phyloP scores from a whole-genome alignment of 2,113 vertebrate genomes.

The Aldabrachelys gigantea region DNA sequence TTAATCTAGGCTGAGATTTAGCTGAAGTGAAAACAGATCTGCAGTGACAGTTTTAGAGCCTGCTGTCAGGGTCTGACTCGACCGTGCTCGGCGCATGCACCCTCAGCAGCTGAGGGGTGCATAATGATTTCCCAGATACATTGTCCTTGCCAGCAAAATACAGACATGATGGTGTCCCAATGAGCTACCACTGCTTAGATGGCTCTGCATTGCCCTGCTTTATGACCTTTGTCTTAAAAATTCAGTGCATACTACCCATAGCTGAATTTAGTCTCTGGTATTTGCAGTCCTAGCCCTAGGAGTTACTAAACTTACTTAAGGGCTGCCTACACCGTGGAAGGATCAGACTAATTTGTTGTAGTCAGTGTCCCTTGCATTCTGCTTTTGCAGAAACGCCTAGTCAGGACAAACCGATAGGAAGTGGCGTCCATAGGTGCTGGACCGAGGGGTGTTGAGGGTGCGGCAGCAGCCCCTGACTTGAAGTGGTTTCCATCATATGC shows the following conservation, averaged over 20 bases:
- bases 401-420: background rate
- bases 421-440: too few relatives aligned
- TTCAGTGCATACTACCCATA: background rate
- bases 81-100: background rate
- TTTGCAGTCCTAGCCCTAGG: accelerated
- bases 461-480: too few relatives aligned
- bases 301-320: accelerated
- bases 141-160: background rate
- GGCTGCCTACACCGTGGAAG: background rate
- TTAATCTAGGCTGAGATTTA: slow-evolving; percentile 80
- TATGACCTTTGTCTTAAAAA: background rate
- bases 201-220: too few relatives aligned
- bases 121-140: background rate
- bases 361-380: accelerated
- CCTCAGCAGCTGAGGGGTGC: background rate
- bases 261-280: accelerated
- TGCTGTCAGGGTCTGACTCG: slow-evolving; percentile 63
- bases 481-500: too few relatives aligned
- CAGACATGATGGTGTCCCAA: background rate
- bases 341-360: accelerated
- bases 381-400: background rate
- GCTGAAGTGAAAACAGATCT: slow-evolving; percentile 79
- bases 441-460: too few relatives aligned
- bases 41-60: slow-evolving; percentile 83
- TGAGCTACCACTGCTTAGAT: accelerated